Evolutionary conservation across 2,113 vertebrate species (phyloP), one percentile per base, ranked within the genome.

Genomic region (Saiga tatarica): DNA sequence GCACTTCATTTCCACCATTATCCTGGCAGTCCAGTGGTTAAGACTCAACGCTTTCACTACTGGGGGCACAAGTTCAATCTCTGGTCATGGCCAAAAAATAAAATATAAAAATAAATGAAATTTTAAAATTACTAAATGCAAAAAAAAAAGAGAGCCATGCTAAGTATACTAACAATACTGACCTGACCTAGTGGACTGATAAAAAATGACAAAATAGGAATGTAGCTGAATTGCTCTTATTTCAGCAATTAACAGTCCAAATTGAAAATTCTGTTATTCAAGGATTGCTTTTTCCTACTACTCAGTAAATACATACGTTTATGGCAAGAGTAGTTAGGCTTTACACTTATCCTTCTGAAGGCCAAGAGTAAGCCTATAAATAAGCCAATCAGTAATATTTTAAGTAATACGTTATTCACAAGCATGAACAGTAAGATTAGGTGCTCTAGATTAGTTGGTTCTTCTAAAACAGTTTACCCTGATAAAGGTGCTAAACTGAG

Each of bases 401-500:
- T 87, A 93, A 94, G 87, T 95, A 96, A 97, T 50, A 94, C 5
- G 5, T 93, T 92, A 87, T 79, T 98, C 79, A 55, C 42, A 94
- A 93, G 16, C 19, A 88, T 47, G 57, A 33, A 42, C 60, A 93
- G 82, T 96, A 97, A 71, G 86, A 78, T 52, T 92, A 94, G 94
- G 64, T 93, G 59, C 23, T 88, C 55, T 60, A 79, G 52, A 89
- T 79, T 42, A 79, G 76, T 17, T 89, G 53, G 82, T 89, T 71
- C 85, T 89, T 97, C 94, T 95, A 79, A 86, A 97, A 96, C n/a
- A 52, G 91, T 78, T 94, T 91, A 88, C 52, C n/a, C 36, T 64
- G 33, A 95, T 83, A 95, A 91, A 95, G 59, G 94, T 60, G 81
- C 91, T 94, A 55, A 96, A 96, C 3, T n/a, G 76, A 85, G 52